Conservation (phyloP, 92 coral and sea anemone genomes). For the Zoanthus gigantus region DNA sequence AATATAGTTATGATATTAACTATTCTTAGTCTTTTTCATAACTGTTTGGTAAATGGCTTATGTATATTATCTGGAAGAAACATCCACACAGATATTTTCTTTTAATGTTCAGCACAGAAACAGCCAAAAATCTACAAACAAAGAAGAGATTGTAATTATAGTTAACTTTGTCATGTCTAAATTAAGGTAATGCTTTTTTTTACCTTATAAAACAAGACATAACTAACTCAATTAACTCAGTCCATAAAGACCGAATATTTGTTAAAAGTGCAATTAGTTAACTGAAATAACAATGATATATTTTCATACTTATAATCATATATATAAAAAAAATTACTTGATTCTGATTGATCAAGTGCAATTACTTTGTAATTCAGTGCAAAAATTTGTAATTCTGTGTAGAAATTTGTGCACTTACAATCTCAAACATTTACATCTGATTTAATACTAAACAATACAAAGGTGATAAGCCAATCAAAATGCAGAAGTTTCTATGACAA, state of each 20-base stretch:
- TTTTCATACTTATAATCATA: too few species aligned
- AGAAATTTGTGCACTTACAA: too few species aligned
- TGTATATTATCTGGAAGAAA: constrained; percentile 3
- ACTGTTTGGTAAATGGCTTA: constrained; percentile 29
- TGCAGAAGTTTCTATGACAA: too few species aligned
- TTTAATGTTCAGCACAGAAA: constrained; percentile 2
- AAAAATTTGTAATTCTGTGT: too few species aligned
- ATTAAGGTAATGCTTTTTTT: neutral
- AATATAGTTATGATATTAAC: neutral
- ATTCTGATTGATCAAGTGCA: too few species aligned
- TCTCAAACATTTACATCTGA: too few species aligned
- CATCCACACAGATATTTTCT: constrained; percentile 40
- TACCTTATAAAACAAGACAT: neutral
- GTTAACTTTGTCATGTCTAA: neutral
- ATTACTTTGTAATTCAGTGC: too few species aligned
- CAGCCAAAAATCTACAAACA: neutral
- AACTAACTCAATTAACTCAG: neutral
- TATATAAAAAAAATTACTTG: too few species aligned
- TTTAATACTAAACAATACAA: too few species aligned
- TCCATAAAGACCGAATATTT: neutral
- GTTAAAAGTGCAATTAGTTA: neutral
- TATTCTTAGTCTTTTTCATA: constrained; percentile 2
- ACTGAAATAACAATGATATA: neutral
- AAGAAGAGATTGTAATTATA: neutral
- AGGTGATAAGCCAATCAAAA: too few species aligned